Conservation (phyloP, 2,888 invertebrate genomes). For the Leptinotarsa juncta region DNA sequence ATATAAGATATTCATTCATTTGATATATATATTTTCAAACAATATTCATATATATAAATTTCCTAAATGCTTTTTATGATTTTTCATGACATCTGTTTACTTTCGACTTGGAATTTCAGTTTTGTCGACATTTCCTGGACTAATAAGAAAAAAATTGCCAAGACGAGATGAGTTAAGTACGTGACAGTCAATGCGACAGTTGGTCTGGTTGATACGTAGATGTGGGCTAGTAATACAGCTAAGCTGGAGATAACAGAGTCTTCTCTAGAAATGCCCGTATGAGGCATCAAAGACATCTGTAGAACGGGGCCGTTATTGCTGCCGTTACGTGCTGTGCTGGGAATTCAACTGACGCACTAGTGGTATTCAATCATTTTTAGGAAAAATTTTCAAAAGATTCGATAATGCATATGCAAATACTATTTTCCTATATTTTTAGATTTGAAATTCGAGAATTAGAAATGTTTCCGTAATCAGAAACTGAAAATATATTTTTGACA, state of each 20-base stretch:
- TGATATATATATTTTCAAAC: too few species aligned
- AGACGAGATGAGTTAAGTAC: neutral
- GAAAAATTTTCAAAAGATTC: neutral
- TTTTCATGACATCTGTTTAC: neutral
- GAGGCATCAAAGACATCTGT: neutral
- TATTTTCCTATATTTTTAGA: neutral
- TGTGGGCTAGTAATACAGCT: neutral
- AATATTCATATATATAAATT: too few species aligned
- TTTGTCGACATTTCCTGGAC: neutral
- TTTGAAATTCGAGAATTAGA: too few species aligned
- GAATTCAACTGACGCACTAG: neutral
- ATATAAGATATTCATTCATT: too few species aligned
- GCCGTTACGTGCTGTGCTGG: neutral
- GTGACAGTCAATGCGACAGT: neutral
- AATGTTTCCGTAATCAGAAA: too few species aligned
- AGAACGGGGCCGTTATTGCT: neutral
- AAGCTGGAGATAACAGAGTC: slow-evolving; percentile 1
- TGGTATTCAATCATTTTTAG: neutral
- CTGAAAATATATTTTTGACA: too few species aligned
- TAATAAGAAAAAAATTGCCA: neutral
- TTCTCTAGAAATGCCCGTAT: neutral
- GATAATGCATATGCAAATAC: neutral
- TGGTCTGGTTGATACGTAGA: neutral
- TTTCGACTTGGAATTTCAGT: neutral
- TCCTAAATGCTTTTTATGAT: too few species aligned